These are phyloP conservation scores for Cheilosia vernalis DNA, from an alignment of 2,888 invertebrate species.

Conservation along the genomic window DNA sequence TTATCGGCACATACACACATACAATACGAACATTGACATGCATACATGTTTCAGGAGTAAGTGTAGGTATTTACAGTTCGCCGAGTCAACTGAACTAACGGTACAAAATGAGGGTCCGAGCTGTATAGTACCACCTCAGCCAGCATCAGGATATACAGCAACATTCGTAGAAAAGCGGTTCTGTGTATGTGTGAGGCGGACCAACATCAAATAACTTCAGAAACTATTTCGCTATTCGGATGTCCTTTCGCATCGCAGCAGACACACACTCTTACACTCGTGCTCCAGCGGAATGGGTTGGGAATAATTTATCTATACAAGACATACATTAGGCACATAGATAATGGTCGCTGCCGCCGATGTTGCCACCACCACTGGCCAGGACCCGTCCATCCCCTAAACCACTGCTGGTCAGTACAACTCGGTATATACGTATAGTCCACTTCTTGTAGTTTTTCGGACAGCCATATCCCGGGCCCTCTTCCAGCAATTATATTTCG, in stretches of 20 bases:
- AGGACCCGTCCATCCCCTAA: slow-evolving; percentile 17
- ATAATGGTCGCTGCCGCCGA: slow-evolving; percentile 71
- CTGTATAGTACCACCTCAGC: slow-evolving; percentile 12
- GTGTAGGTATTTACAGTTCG: slow-evolving; percentile 74
- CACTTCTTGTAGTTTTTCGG: slow-evolving; percentile 72
- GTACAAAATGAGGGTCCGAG: slow-evolving; percentile 64
- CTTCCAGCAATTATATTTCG: slow-evolving; percentile 59
- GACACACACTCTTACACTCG: slow-evolving; percentile 32
- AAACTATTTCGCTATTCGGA: slow-evolving; percentile 75
- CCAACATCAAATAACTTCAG: slow-evolving; percentile 76
- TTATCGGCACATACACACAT: slow-evolving; percentile 64
- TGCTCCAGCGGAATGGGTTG: slow-evolving; percentile 60
- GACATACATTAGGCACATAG: slow-evolving; percentile 74
- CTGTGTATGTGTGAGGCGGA: slow-evolving; percentile 63
- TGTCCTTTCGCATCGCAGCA: slow-evolving; percentile 70
- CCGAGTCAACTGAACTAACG: slow-evolving; percentile 72
- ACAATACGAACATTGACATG: slow-evolving; percentile 52
- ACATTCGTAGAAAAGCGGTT: slow-evolving; percentile 70
- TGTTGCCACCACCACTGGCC: slow-evolving; percentile 58
- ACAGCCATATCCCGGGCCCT: slow-evolving; percentile 17
- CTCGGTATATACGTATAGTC: neutral
- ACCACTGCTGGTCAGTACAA: slow-evolving; percentile 64
- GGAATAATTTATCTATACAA: slow-evolving; percentile 75
- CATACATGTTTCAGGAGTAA: slow-evolving; percentile 62
- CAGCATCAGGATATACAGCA: slow-evolving; percentile 31